Conservation (phyloP, 2,888 invertebrate species). For the Tipula confusa region DNA sequence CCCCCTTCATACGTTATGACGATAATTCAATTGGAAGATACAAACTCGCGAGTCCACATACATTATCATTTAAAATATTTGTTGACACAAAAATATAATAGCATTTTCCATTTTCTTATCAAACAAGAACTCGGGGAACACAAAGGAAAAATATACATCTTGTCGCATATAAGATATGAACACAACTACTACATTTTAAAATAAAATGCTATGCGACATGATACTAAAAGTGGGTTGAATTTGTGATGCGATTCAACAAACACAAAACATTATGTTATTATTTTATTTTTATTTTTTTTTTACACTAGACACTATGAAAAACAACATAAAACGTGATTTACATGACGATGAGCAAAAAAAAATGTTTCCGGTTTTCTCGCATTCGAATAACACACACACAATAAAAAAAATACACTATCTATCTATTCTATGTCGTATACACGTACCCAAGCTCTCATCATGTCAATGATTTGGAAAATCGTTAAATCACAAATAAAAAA, state of each 20-base stretch:
- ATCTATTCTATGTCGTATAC: not conserved
- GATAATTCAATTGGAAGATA: not conserved
- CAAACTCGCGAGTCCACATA: not conserved
- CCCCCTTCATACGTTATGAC: not conserved
- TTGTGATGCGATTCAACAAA: not conserved
- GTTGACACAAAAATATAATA: not conserved
- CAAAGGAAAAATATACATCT: not conserved
- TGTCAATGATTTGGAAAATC: conserved; percentile 3
- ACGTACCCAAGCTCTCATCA: not conserved
- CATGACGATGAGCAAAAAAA: not conserved
- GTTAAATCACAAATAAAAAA: conserved; percentile 14
- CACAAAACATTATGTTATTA: not conserved
- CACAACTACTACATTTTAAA: not conserved
- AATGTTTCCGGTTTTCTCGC: not conserved
- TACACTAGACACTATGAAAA: conserved; percentile 5
- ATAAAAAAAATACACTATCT: not conserved
- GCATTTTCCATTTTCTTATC: not conserved
- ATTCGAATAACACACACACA: not conserved
- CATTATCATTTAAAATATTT: not conserved
- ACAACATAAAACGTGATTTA: conserved; percentile 12
- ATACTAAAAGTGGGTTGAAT: conserved; percentile 12
- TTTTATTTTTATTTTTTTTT: not conserved
- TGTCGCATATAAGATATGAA: not conserved
- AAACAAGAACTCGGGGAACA: not conserved
- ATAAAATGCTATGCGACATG: not conserved